These are phyloP conservation scores for Drosophila elegans DNA, from an alignment of 1,140 invertebrate species.

Conservation along the genomic window DNA sequence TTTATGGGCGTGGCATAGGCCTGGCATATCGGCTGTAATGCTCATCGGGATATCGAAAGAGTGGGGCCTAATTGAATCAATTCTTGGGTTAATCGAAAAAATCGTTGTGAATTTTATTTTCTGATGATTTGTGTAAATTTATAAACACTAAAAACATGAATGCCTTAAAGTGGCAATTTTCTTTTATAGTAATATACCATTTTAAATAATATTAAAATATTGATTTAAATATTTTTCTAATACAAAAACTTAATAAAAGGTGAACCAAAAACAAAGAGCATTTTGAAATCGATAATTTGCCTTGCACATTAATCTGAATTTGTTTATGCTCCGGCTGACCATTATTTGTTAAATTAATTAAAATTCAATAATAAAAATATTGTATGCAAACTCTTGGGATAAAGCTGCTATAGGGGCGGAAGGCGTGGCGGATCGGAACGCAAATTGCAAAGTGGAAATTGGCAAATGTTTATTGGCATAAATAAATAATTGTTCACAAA, in stretches of 20 bases:
- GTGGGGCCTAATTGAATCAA: not conserved
- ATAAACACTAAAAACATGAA: too few relatives aligned
- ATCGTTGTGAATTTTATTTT: not conserved
- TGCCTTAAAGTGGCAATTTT: not conserved
- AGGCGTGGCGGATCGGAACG: conserved; percentile 8
- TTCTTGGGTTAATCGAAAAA: not conserved
- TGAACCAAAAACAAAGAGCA: not conserved
- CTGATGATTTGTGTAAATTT: too few relatives aligned
- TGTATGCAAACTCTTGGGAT: conserved; percentile 61
- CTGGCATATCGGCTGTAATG: conserved; percentile 45
- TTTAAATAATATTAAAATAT: too few relatives aligned
- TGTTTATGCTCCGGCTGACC: conserved; percentile 14
- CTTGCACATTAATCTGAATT: conserved; percentile 40
- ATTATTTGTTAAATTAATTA: conserved; percentile 78
- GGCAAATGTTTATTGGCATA: conserved; percentile 68
- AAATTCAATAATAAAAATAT: conserved; percentile 79
- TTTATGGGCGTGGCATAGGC: conserved; percentile 53
- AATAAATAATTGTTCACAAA: conserved; percentile 70
- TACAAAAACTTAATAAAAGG: too few relatives aligned
- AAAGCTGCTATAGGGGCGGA: conserved; percentile 20
- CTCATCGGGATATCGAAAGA: conserved; percentile 1
- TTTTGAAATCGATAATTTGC: conserved; percentile 42
- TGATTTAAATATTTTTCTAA: too few relatives aligned
- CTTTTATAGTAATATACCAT: too few relatives aligned
- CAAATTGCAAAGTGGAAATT: conserved; percentile 25